Evolutionary conservation across 2,888 invertebrate species (phyloP), one percentile per base, ranked within the genome.

Genomic region (Drosophila engyochracea): DNA sequence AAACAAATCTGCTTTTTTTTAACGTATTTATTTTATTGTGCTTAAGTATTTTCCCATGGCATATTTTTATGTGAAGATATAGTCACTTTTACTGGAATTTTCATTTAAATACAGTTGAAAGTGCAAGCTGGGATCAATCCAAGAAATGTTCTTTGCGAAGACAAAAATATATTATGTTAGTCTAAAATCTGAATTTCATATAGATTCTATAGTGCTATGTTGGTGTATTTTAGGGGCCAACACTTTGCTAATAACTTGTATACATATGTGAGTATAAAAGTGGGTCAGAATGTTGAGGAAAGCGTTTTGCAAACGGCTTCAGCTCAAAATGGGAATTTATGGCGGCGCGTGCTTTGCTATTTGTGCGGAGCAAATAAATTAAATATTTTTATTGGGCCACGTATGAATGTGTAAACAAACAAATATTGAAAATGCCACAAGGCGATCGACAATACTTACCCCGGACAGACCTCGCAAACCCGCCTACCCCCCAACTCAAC

Each of bases 341-440:
- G 19, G 2, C 6, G 35, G 22, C 49, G 66, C 66, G 58, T 35
- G 52, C 7, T 63, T 37, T 49, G 19, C 54, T 77, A 66, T 70
- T 69, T 69, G 64, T 51, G 35, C 35, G 33, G 25, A 60, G 59
- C 58, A 74, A 74, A 77, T 81, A 74, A 62, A 62, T 70, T 74
- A 53, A 58, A 76, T 76, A 72, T 81, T 81, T 79, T 73, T 77
- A 52, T 55, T 49, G 58, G 41, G 57, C 51, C 12, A n/a, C 41
- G 61, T 37, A 37, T 25, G 25, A 14, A 37, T 31, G 41, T 6
- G 74, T 54, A 83, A 79, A 72, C 53, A 85, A 89, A 85, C 79
- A 85, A 85, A 83, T 65, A 86, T 89, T 68, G 86, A 79, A 77
- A 86, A 52, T 51, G 81, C 89, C 81, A 69, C 55, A 62, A 76